phyloP scores from a whole-genome alignment of 2,888 invertebrate genomes.

The Plebejus melissa region DNA sequence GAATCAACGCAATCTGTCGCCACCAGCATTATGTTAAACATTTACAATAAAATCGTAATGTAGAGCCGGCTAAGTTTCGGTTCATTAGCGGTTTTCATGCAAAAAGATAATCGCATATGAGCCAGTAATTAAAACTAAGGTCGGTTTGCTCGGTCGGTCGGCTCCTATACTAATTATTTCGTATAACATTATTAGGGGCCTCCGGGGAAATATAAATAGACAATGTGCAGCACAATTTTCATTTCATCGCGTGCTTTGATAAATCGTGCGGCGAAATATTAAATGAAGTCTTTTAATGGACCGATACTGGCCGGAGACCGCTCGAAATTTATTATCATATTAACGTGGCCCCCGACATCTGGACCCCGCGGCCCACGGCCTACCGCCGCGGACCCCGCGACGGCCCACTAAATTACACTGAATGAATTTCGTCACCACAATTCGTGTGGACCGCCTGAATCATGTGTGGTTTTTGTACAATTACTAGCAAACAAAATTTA shows the following conservation, averaged over 20 bases:
- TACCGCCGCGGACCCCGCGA: background rate
- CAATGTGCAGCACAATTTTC: conserved; percentile 47
- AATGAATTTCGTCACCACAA: conserved; percentile 22
- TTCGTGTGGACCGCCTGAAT: conserved; percentile 7
- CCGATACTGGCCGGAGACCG: conserved; percentile 54
- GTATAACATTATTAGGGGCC: conserved; percentile 58
- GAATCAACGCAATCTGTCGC: no score
- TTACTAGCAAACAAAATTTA: conserved; percentile 20
- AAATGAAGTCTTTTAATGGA: conserved; percentile 58
- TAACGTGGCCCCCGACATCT: conserved; percentile 50
- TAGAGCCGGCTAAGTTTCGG: background rate
- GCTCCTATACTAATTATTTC: conserved; percentile 56
- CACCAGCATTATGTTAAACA: background rate
- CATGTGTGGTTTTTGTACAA: conserved; percentile 25
- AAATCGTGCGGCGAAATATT: conserved; percentile 51
- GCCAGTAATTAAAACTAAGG: conserved; percentile 63
- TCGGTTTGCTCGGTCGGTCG: conserved; percentile 49
- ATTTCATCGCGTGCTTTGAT: conserved; percentile 40
- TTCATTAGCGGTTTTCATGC: background rate
- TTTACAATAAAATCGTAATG: background rate
- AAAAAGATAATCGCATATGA: conserved; percentile 51
- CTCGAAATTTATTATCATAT: conserved; percentile 73
- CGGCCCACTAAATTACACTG: conserved; percentile 12
- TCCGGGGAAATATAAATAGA: conserved; percentile 53
- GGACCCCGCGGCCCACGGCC: conserved; percentile 8